Conservation (phyloP, 2,797 vertebrate species). For the Leuciscus waleckii region DNA sequence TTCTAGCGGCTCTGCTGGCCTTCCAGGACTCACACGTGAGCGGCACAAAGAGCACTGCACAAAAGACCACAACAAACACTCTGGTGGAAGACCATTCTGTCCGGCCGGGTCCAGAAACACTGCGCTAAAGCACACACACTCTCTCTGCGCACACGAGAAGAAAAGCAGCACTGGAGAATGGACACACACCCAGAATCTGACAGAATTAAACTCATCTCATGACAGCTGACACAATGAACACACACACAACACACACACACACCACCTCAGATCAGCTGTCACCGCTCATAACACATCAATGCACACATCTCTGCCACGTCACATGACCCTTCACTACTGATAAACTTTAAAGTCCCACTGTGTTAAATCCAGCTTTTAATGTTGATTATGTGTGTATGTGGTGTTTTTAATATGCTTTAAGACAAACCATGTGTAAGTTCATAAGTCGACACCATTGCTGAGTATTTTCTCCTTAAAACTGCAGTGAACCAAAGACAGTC, state of each 20-base stretch:
- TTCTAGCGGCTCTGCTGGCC: constrained; percentile 74
- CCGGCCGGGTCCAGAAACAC: constrained; percentile 72
- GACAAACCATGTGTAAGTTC: too few species aligned
- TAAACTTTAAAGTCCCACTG: too few species aligned
- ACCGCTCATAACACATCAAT: neutral
- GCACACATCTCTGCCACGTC: neutral
- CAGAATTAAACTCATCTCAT: constrained; percentile 44
- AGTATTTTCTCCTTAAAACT: too few species aligned
- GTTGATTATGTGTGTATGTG: too few species aligned
- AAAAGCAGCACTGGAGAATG: neutral
- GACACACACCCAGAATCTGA: constrained; percentile 42
- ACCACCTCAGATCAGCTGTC: neutral
- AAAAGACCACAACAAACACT: constrained; percentile 67
- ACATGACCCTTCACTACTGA: neutral
- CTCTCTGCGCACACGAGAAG: constrained; percentile 2
- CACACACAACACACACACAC: too few species aligned
- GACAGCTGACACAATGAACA: neutral
- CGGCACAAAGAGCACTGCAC: constrained; percentile 70
- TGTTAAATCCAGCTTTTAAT: too few species aligned
- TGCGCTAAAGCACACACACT: constrained; percentile 28
- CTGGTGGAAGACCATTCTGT: constrained; percentile 51
- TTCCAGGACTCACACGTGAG: constrained; percentile 66
- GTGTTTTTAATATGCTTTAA: too few species aligned
- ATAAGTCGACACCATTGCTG: too few species aligned
- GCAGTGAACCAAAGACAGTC: too few species aligned